A percentile compares a stretch with the other conserved stretches of the same genome.
Evolutionary conservation across 2,888 invertebrate species (phyloP).

Genomic region (Leistus spinibarbis): DNA sequence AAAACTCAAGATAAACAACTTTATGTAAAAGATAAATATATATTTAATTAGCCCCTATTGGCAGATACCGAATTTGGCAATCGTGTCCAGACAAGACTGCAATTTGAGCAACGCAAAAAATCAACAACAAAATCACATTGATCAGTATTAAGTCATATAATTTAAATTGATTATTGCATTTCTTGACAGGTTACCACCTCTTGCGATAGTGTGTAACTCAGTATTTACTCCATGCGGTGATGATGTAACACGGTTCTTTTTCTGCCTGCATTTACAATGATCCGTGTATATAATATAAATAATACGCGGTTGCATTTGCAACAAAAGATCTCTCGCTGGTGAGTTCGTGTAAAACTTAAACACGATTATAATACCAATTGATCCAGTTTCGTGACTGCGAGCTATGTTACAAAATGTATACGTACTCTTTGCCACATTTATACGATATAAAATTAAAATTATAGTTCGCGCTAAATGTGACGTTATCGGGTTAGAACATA

Average conservation of each 20-base stretch:
- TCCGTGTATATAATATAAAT: neutral
- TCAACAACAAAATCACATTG: neutral
- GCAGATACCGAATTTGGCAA: neutral
- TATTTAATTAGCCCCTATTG: neutral
- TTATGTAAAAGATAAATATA: neutral
- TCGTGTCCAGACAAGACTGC: neutral
- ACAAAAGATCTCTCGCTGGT: neutral
- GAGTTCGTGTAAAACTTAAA: conserved; percentile 22
- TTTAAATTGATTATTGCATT: neutral
- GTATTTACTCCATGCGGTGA: neutral
- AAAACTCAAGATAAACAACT: neutral
- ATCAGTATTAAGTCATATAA: neutral
- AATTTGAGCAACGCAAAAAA: neutral
- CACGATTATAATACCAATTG: conserved; percentile 22
- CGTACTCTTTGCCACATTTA: conserved; percentile 10
- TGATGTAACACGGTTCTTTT: neutral
- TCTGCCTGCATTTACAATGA: neutral
- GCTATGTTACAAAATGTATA: conserved; percentile 23
- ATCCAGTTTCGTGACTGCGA: conserved; percentile 24
- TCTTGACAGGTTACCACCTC: neutral
- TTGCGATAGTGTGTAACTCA: neutral
- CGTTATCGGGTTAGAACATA: neutral
- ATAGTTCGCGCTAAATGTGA: neutral
- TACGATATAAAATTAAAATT: neutral
- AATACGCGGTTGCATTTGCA: conserved; percentile 2